Evolutionary conservation across 1,140 invertebrate species (phyloP), one percentile per base, ranked within the genome.

Genomic region (Papilio aristodemus): DNA sequence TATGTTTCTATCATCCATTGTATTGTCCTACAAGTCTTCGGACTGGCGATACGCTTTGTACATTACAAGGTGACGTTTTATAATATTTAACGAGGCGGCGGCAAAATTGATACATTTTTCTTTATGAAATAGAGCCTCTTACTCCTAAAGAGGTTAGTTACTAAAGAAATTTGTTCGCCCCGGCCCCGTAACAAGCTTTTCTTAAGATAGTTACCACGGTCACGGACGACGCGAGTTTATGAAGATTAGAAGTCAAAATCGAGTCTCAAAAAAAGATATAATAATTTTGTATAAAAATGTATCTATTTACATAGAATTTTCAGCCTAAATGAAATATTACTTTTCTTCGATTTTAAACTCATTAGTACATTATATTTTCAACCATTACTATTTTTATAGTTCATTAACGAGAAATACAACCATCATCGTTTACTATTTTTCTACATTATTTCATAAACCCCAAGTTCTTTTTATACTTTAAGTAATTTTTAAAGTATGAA

Each of bases 31-130:
- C 10, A 22, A 54, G 19, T 54, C 4, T 54, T 22, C 17, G 6
- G 6, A 32, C 27, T 32, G 6, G 6, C 27, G 11, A 50, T 25
- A 17, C 19, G 22, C 46, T 50, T 50, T 50, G 46, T 50, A 17
- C 19, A 50, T 50, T 50, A 11, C 19, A 7, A 17, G 17, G 19
- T 25, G 17, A 54, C 11, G 19, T 54, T 54, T 54, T 54, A 54
- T 54, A 25, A 54, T 54, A 54, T 54, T 54, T 54, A 54, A 1
- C 19, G 19, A 54, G 46, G 22, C 59, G 36, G 59, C 6, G n/a
- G 59, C n/a, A 38, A 62, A 62, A 36, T 62, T 62, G 59, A 62
- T 62, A 62, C 36, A 60, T 60, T 38, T 60, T 60, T 60, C 58
- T 14, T 14, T 37, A 38, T 38, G 58, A 60, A 60, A 60, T 60